phyloP scores from a whole-genome alignment of 53 echinoderm and acorn worm species.

The Apostichopus leukothele region DNA sequence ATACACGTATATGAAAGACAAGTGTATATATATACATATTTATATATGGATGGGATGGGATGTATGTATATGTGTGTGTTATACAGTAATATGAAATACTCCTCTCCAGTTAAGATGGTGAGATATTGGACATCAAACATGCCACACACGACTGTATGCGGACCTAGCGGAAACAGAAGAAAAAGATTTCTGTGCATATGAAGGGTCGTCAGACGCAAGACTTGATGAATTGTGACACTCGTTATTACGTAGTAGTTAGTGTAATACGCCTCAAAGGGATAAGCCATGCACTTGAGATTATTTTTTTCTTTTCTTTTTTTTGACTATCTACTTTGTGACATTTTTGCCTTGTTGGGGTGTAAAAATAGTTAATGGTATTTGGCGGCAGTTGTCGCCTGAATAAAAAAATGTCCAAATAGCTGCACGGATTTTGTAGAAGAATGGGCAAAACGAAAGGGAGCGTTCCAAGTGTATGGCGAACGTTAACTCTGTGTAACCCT shows the following conservation, averaged over 20 bases:
- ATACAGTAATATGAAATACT: not conserved
- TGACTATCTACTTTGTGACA: not conserved
- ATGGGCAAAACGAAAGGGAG: not conserved
- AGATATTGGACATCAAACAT: not conserved
- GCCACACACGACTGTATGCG: not conserved
- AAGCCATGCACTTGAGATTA: not conserved
- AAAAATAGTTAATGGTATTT: not conserved
- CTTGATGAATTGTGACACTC: not conserved
- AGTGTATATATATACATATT: not conserved
- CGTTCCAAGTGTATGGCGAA: not conserved
- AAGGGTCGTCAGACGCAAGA: not conserved
- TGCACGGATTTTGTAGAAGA: not conserved
- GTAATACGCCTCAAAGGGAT: slow-evolving; percentile 5
- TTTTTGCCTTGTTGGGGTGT: not conserved
- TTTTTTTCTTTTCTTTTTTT: not conserved
- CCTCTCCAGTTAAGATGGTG: not conserved
- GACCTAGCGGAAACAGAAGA: not conserved
- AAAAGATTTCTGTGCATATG: not conserved
- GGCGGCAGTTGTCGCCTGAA: not conserved
- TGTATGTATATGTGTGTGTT: not conserved
- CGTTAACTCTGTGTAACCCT: too few species aligned
- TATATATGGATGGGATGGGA: not conserved
- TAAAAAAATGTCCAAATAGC: not conserved
- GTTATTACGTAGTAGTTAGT: not conserved
- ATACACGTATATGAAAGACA: not conserved